These are phyloP conservation scores for Cephus rjabovi DNA, from an alignment of 2,888 invertebrate genomes.

Conservation along the genomic window DNA sequence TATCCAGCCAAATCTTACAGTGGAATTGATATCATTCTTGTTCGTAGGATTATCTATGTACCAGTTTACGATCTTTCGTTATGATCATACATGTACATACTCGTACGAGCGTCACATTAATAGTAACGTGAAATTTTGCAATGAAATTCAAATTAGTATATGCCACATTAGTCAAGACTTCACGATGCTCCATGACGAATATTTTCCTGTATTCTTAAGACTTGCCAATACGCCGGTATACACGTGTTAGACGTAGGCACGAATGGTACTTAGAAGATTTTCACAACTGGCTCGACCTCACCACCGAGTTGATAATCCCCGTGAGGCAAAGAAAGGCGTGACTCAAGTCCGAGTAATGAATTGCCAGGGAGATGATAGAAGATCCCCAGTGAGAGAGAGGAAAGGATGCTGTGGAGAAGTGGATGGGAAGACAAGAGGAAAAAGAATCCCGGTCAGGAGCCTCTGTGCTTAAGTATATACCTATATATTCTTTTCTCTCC, in stretches of 20 bases:
- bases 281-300: constrained; percentile 5
- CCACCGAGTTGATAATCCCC: constrained; percentile 33
- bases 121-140: background rate
- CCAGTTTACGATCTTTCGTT: background rate
- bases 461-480: background rate
- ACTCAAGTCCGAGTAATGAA: constrained; percentile 49
- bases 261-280: background rate
- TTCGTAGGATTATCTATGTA: background rate
- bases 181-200: background rate
- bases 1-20: background rate
- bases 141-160: background rate
- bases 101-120: background rate
- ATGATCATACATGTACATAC: background rate
- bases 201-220: background rate
- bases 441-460: constrained; percentile 9
- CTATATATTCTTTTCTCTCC: background rate
- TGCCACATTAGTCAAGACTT: background rate
- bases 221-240: background rate
- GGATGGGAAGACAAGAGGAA: constrained; percentile 21
- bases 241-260: background rate
- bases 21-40: too few species aligned
- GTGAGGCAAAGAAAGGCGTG: constrained; percentile 41
- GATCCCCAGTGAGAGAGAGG: constrained; percentile 18
- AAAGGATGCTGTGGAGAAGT: constrained; percentile 24
- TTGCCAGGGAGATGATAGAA: constrained; percentile 45